phyloP scores from a whole-genome alignment of 2,797 vertebrate genomes.

The Malacoraja senta region DNA sequence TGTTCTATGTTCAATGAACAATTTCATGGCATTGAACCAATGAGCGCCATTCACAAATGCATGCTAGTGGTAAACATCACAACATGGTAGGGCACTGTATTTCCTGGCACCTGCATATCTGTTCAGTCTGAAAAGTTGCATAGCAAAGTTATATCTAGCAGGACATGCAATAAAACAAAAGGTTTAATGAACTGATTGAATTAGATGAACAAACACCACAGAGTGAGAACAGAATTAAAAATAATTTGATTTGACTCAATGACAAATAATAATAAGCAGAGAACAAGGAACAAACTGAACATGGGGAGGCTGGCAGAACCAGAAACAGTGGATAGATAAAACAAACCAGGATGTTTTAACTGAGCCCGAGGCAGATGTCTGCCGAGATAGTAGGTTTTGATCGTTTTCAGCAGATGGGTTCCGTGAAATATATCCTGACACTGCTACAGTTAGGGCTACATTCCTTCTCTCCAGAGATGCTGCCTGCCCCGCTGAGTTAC shows the following conservation, averaged over 20 bases:
- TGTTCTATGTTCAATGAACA: background rate
- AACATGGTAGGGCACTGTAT: background rate
- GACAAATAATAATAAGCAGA: background rate
- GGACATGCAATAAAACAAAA: background rate
- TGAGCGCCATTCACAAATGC: background rate
- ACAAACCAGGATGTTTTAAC: background rate
- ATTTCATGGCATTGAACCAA: background rate
- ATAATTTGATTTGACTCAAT: conserved; percentile 1
- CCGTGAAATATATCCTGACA: background rate
- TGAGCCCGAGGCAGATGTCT: background rate
- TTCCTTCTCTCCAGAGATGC: too few species aligned
- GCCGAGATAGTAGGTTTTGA: background rate
- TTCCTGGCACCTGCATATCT: background rate
- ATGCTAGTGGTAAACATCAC: background rate
- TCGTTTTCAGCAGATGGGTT: background rate
- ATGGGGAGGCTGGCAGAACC: background rate
- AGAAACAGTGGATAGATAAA: background rate
- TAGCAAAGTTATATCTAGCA: background rate
- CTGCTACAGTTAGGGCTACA: too few species aligned
- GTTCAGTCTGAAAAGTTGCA: background rate
- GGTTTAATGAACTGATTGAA: background rate
- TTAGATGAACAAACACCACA: background rate
- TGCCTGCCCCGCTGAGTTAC: too few species aligned
- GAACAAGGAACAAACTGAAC: background rate
- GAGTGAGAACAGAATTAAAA: background rate